Conservation (phyloP, 2,113 vertebrate species). For the Emydocephalus ijimae region DNA sequence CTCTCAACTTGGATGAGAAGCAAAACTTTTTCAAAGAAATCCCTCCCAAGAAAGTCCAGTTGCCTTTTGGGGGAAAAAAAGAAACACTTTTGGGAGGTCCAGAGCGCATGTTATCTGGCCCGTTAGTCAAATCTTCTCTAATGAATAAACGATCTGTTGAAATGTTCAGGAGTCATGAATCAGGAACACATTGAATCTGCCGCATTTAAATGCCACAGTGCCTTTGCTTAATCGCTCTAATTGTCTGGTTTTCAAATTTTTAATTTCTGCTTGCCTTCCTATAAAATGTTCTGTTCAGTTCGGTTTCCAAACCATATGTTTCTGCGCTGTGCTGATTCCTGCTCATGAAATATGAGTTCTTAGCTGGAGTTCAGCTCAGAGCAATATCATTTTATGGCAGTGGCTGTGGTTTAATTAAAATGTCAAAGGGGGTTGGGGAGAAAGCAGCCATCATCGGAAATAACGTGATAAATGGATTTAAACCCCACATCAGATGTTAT, state of each 20-base stretch:
- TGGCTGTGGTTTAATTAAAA: slow-evolving; percentile 23
- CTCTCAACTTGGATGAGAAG: neutral
- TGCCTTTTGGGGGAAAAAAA: neutral
- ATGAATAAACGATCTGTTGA: neutral
- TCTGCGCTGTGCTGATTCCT: neutral
- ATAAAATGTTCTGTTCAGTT: neutral
- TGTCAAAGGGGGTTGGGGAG: neutral
- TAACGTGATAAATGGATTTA: slow-evolving; percentile 30
- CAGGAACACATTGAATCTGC: neutral
- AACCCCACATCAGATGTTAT: slow-evolving; percentile 6
- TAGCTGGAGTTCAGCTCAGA: neutral
- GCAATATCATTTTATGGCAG: neutral
- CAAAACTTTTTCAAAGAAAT: neutral
- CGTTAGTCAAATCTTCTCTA: neutral
- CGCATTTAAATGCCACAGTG: neutral
- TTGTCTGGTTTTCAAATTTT: neutral
- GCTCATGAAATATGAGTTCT: neutral
- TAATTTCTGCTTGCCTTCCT: neutral
- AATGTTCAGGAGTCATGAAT: neutral
- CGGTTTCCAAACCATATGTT: neutral
- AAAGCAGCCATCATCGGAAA: slow-evolving; percentile 20
- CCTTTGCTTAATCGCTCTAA: neutral
- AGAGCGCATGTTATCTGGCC: neutral
- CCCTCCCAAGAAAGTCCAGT: neutral
- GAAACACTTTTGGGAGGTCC: neutral